Base-by-base conservation (phyloP, 2,888 invertebrate species). In the Heteromurus nitidus region DNA sequence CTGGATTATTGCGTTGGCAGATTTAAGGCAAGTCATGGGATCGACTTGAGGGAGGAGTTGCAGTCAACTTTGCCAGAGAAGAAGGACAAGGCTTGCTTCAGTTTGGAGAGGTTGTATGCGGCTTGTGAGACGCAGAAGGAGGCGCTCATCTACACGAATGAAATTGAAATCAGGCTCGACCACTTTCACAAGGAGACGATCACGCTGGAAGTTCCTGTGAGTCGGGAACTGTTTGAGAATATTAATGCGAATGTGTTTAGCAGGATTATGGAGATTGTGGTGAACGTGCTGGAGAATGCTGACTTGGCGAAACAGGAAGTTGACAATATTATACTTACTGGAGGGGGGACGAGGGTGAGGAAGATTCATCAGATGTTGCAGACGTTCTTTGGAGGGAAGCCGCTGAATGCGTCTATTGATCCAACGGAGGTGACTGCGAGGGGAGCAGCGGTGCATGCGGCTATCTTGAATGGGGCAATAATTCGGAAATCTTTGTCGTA, bases 341-440 rank as follows among this genome's bases (percentile, higher is more conserved):
- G 85, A 28, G 85, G 85, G 13, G 80, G 93, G 26, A 93, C 93
- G 16, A 91, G 93, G 87, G 93, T 93, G 81, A 93, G 93, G n/a
- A 93, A 92, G 88, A 91, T 93, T 84, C 93, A 93, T 89, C 90
- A 91, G 85, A 88, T 93, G 55, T 90, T 94, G 22, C 91, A 92
- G 76, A 89, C 90, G 68, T 89, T 90, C 87, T 92, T 91, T 88
- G 60, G 95, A 87, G 92, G 92, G 0, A 92, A 91, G 88, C 91
- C 92, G 83, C 89, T 94, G 55, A 11, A 82, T 65, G 13, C 3
- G 53, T 31, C 30, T 0, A 77, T 77, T 20, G 94, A 95, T 88
- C 94, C 92, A 2, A 93, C 95, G 88, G 96, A 96, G 89, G 95
- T 94, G 0, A 94, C 95, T 1, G 95, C 95, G 0, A 94, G 94